Base-by-base conservation (phyloP, 2,113 vertebrate genomes). In the Gracilinanus agilis region DNA sequence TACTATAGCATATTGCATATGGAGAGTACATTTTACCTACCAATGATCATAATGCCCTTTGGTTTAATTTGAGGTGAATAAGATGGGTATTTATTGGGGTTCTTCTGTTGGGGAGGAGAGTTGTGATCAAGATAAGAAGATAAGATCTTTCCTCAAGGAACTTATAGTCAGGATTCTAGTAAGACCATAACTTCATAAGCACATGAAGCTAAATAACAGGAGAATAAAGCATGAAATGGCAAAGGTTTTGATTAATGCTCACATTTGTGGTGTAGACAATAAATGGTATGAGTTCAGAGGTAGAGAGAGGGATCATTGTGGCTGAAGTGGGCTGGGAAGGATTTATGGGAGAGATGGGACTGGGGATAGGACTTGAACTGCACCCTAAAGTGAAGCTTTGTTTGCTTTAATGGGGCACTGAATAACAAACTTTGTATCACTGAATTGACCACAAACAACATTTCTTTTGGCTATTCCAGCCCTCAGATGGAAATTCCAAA, bases 181-280 rank as follows among this genome's bases (percentile, higher is more conserved):
- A 83, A 83, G n/a, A 40, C 19, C 34, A n/a, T 75, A 1, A 75
- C 34, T 75, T 75, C 34, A n/a, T n/a, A 75, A 40, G n/a, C 40
- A 83, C 34, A 40, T 5, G 21, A 83, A 83, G 27, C 58, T 29
- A 29, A 61, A 29, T 61, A 34, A 34, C 11, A 61, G 58, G 9
- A 61, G 67, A 83, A 83, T 40, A 21, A 40, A 40, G 9, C 67
- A 23, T 19, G 67, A 83, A 83, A 83, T 40, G 67, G 53, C 88
- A 49, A 92, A 89, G 92, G 83, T 95, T 89, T 61, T 97, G 96
- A 96, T 95, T 95, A 94, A 94, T 96, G 96, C 54, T 92, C 92
- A 91, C 90, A 58, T 96, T 95, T 56, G 44, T 92, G 88, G 94
- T 88, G 34, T 83, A 23, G 67, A 83, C 16, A 83, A 83, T 83